Base-by-base conservation (phyloP, 2,888 invertebrate species). In the Mesochorus sp. region DNA sequence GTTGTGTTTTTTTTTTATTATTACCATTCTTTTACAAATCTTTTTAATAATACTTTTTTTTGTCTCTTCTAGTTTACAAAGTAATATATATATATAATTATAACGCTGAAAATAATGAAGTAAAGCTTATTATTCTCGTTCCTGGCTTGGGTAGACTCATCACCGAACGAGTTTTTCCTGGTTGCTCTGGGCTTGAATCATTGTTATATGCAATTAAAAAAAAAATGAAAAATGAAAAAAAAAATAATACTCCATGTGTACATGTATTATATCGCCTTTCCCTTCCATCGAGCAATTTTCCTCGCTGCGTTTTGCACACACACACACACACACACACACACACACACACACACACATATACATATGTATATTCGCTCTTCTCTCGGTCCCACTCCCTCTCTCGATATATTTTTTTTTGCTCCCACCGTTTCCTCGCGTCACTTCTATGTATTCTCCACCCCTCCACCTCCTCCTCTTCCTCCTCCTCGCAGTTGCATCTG, bases 101-200 rank as follows among this genome's bases (percentile, higher is more conserved):
- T 74, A 74, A 74, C 64, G 78, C 74, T 78, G 59, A 78, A 39
- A 73, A 61, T 75, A 78, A 78, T 77, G 37, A 72, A 72, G 51
- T 55, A 61, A 59, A 71, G 74, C 74, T 74, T 70, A 57, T 55
- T 34, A 61, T 74, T 79, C 66, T 67, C 66, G 79, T 75, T 79
- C 75, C 59, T 71, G 66, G 75, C 78, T 80, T 80, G 78, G 78
- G 78, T 80, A 80, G 80, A 80, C 78, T 80, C 71, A 67, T 80
- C 71, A 61, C 34, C 47, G 67, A 78, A 72, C 62, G 78, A 80
- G 78, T 75, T 80, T 80, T 77, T 80, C 78, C 80, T 79, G 78
- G 80, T 80, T 77, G 80, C 75, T 71, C 78, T 71, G 80, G 78
- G 80, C 75, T 80, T 80, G 66, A 71, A 77, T 70, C 66, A 71